phyloP scores from a whole-genome alignment of 2,888 invertebrate genomes.

The Rhynchonema sp. region DNA sequence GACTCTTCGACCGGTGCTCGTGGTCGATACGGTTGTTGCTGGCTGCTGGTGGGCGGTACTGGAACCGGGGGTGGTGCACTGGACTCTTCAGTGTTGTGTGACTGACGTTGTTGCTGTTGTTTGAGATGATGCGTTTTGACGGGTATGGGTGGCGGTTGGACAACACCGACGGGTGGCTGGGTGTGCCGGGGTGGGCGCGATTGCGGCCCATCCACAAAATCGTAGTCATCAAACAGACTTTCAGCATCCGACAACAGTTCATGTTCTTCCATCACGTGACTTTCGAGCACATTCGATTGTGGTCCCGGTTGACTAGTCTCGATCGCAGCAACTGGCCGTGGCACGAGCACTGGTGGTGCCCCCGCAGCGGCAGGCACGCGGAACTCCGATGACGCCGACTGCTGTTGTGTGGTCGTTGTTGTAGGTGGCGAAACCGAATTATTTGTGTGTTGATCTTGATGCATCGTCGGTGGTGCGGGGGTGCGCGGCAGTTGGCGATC shows the following conservation, averaged over 20 bases:
- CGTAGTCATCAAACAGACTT: slow-evolving; percentile 12
- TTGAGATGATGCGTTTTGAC: neutral
- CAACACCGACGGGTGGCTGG: slow-evolving; percentile 43
- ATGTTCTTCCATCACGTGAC: slow-evolving; percentile 15
- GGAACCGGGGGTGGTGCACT: no score
- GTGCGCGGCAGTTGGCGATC: no score
- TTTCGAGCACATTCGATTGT: neutral
- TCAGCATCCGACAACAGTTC: slow-evolving; percentile 15
- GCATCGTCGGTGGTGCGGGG: no score
- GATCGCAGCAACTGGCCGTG: no score
- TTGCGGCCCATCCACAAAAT: slow-evolving; percentile 5
- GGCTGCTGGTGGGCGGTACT: neutral
- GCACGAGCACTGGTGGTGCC: no score
- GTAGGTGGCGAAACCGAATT: neutral
- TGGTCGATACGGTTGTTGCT: neutral
- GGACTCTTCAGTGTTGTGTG: neutral
- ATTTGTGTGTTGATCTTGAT: no score
- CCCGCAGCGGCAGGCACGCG: no score
- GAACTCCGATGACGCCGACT: neutral
- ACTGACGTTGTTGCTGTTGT: neutral
- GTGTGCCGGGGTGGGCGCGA: neutral
- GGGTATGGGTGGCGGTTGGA: slow-evolving; percentile 42
- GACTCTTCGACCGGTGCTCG: neutral
- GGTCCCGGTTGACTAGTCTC: neutral
- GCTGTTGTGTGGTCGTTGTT: neutral